phyloP scores from a whole-genome alignment of 2,888 invertebrate genomes.

The Amphipoea lucens region DNA sequence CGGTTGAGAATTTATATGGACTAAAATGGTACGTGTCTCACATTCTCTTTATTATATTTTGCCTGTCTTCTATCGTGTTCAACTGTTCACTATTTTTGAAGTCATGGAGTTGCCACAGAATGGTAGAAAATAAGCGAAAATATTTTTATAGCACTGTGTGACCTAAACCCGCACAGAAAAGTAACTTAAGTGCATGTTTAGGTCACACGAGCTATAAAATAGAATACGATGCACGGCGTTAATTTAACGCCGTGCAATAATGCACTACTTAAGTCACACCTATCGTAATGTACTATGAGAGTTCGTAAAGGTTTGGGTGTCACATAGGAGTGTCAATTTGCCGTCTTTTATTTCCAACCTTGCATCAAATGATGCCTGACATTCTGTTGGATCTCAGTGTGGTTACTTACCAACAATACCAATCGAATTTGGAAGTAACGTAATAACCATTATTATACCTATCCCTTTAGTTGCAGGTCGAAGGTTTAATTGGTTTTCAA shows the following conservation, averaged over 20 bases:
- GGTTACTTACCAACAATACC: background rate
- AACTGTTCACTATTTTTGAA: constrained; percentile 14
- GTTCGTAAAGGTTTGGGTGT: background rate
- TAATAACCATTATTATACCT: constrained; percentile 29
- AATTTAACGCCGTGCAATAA: background rate
- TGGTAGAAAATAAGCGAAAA: background rate
- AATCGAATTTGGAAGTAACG: constrained; percentile 28
- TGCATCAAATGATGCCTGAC: background rate
- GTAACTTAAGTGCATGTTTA: too few relatives aligned
- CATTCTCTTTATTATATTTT: constrained; percentile 53
- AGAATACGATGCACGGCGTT: background rate
- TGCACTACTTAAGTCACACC: background rate
- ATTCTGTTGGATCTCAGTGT: constrained; percentile 21
- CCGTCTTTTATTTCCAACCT: background rate
- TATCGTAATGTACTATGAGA: background rate
- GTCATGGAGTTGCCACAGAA: background rate
- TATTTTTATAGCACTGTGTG: background rate
- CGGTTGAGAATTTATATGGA: constrained; percentile 46
- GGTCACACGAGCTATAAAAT: too few relatives aligned
- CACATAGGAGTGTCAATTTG: background rate
- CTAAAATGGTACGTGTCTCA: constrained; percentile 45
- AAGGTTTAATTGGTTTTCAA: constrained; percentile 43
- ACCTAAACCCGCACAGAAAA: too few relatives aligned
- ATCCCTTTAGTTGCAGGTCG: constrained; percentile 24
- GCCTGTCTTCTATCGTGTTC: constrained; percentile 7